Conservation (phyloP, 2,797 vertebrate species). For the Clamator glandarius region DNA sequence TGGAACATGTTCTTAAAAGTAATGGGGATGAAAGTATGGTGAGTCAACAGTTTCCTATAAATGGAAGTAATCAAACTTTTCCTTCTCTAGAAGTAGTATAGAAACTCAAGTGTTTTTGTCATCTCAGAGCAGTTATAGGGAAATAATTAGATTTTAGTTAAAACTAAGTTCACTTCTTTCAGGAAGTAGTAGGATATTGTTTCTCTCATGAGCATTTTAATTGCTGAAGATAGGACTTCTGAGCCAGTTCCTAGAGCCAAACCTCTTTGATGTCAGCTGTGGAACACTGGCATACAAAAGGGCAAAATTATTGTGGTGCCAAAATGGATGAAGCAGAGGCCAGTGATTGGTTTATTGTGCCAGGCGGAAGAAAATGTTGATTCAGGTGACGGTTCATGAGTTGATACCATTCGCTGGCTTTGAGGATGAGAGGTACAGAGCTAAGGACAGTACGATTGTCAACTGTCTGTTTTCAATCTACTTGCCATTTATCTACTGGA, state of each 20-base stretch:
- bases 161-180: neutral
- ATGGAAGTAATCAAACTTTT: conserved; percentile 19
- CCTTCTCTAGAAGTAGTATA: neutral
- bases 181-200: neutral
- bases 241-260: neutral
- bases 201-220: neutral
- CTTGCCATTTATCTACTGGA: neutral
- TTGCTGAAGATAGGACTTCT: neutral
- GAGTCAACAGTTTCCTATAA: conserved; percentile 34
- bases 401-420: neutral
- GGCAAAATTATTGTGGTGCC: neutral
- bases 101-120: neutral
- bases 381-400: neutral
- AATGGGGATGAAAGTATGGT: conserved; percentile 21
- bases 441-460: neutral
- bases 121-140: neutral
- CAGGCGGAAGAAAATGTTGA: neutral
- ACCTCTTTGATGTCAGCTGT: neutral
- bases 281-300: neutral
- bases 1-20: conserved; percentile 27
- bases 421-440: neutral
- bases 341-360: neutral
- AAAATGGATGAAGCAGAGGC: neutral
- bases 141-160: neutral
- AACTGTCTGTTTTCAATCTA: neutral